Evolutionary conservation across 1,140 invertebrate genomes (phyloP).

Genomic region (Homalodisca vitripennis): DNA sequence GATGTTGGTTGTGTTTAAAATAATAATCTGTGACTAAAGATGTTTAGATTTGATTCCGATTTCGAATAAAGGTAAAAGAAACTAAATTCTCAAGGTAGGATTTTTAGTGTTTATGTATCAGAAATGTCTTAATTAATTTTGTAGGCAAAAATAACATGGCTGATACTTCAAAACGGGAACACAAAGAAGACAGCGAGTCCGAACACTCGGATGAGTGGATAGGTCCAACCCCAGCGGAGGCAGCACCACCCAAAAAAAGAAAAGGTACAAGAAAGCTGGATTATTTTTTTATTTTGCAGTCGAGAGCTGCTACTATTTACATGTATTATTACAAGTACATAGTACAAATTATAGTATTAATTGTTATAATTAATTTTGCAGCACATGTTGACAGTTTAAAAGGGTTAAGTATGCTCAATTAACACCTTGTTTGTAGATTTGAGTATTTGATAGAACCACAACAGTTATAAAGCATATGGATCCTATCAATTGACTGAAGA

Average conservation of each 20-base stretch:
- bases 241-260: constrained; percentile 59
- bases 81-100: no score
- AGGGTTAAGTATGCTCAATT: background rate
- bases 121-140: no score
- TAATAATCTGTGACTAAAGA: no score
- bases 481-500: no score
- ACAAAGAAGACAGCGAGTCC: constrained; percentile 15
- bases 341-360: background rate
- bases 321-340: background rate
- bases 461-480: no score
- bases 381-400: no score
- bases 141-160: no score
- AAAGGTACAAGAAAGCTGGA: constrained; percentile 52
- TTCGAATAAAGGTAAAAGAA: no score
- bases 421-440: background rate
- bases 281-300: background rate
- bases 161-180: constrained; percentile 11
- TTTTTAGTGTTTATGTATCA: no score
- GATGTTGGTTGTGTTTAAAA: no score
- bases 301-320: background rate
- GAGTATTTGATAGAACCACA: no score
- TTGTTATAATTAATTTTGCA: background rate
- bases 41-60: no score
- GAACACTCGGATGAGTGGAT: constrained; percentile 54
- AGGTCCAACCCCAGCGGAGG: constrained; percentile 61